These are phyloP conservation scores for Sapayoa aenigma DNA, from an alignment of 2,113 vertebrate genomes.

Conservation along the genomic window DNA sequence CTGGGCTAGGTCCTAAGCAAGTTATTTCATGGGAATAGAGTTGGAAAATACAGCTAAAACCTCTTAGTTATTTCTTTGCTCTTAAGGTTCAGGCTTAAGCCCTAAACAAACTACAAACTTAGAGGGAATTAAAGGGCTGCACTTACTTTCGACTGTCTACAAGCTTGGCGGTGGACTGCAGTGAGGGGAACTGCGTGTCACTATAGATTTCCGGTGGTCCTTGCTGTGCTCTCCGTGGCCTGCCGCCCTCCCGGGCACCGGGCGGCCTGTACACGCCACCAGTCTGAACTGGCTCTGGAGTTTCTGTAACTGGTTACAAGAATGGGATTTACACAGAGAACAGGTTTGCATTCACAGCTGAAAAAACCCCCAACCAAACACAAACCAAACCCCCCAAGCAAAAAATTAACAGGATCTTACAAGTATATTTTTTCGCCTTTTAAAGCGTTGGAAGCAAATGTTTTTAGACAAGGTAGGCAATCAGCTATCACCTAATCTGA, in stretches of 20 bases:
- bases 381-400: neutral
- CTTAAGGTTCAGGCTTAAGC: neutral
- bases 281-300: conserved; percentile 79
- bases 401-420: neutral
- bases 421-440: neutral
- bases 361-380: too few relatives aligned
- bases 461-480: neutral
- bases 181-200: conserved; percentile 93
- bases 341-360: neutral
- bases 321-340: neutral
- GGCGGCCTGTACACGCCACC: conserved; percentile 96
- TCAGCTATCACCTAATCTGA: neutral
- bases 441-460: neutral
- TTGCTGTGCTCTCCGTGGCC: conserved; percentile 79
- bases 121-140: neutral
- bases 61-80: neutral
- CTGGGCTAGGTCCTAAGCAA: neutral
- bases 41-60: neutral
- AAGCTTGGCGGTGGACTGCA: conserved; percentile 93
- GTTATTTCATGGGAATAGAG: neutral
- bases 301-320: conserved; percentile 70
- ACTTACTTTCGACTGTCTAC: conserved; percentile 94
- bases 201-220: conserved; percentile 95
- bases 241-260: conserved; percentile 83
- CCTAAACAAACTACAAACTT: neutral